Base-by-base conservation (phyloP, 2,797 vertebrate genomes). In the Poeciliopsis infans region DNA sequence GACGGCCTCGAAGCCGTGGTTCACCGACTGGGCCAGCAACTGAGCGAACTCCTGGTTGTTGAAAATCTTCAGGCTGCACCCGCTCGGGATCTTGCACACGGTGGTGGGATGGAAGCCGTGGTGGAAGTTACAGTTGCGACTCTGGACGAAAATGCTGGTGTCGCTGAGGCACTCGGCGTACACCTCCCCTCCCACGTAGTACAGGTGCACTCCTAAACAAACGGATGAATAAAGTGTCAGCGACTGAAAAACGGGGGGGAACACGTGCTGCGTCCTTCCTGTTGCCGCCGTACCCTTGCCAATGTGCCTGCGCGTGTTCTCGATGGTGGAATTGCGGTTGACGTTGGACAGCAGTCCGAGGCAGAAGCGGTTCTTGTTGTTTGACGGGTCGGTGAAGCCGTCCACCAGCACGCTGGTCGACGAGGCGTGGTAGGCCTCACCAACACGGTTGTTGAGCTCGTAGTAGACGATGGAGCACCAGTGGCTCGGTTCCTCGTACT, bases 401-500 rank as follows among this genome's bases (percentile, higher is more conserved):
- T 99, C 98, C 41, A 99, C 97, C 69, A 99, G 95, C 79, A 99
- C 97, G 36, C 97, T 98, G 83, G 97, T 99, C 45, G 97, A 98
- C 73, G 97, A 98, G 28, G 98, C 98, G 16, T 98, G 97, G 91
- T 99, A 99, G 77, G 97, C 98, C 88, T 99, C 98, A 7, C 97
- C 98, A 59, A 99, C 98, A 20, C 97, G 96, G 83, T 98, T 98
- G 88, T 99, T 99, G 86, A 99, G 95, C 90, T 99, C 98, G 7
- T 99, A 99, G 94, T 98, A 99, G 86, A 99, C 97, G 78, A 98
- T 98, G 25, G 98, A 98, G 95, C 98, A 99, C 98, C 98, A 99
- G 93, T 98, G 97, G 84, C 97, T 97, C 55, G 98, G 98, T 76
- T 99, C 97, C 87, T 98, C 97, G 47, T 99, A 98, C 90, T 98